phyloP scores from a whole-genome alignment of 2,888 invertebrate genomes.

The Stictocephala bisonia region DNA sequence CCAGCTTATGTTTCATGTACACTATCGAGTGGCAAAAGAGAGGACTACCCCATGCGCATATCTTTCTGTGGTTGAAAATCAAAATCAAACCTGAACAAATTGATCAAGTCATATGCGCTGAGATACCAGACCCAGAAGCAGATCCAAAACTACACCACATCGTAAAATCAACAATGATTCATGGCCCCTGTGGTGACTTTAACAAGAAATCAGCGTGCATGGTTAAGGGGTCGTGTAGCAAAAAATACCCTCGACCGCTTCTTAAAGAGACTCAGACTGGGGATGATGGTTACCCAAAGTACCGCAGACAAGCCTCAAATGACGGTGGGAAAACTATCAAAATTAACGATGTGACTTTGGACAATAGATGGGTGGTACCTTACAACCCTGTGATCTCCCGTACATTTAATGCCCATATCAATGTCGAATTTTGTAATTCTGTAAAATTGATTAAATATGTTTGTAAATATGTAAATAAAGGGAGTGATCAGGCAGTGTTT shows the following conservation, averaged over 20 bases:
- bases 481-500: slow-evolving; percentile 51
- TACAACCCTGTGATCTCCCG: slow-evolving; percentile 49
- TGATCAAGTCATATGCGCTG: slow-evolving; percentile 62
- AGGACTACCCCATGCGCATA: slow-evolving; percentile 60
- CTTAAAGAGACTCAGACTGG: slow-evolving; percentile 54
- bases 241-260: slow-evolving; percentile 62
- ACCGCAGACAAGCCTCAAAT: slow-evolving; percentile 58
- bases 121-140: slow-evolving; percentile 60
- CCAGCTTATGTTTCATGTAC: slow-evolving; percentile 55
- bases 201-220: slow-evolving; percentile 63
- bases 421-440: slow-evolving; percentile 56
- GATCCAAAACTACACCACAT: slow-evolving; percentile 59
- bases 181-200: slow-evolving; percentile 62
- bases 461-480: slow-evolving; percentile 58
- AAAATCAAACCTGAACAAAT: slow-evolving; percentile 55
- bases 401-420: slow-evolving; percentile 53
- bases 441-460: slow-evolving; percentile 58
- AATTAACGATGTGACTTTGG: slow-evolving; percentile 30
- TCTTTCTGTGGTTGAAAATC: slow-evolving; percentile 57
- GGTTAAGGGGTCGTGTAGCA: slow-evolving; percentile 62
- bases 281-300: slow-evolving; percentile 61
- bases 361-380: slow-evolving; percentile 55
- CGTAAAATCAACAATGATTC: slow-evolving; percentile 58
- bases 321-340: slow-evolving; percentile 20
- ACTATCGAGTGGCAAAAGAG: slow-evolving; percentile 61